phyloP scores from a whole-genome alignment of 2,888 invertebrate species.

The Helicoverpa assulta region DNA sequence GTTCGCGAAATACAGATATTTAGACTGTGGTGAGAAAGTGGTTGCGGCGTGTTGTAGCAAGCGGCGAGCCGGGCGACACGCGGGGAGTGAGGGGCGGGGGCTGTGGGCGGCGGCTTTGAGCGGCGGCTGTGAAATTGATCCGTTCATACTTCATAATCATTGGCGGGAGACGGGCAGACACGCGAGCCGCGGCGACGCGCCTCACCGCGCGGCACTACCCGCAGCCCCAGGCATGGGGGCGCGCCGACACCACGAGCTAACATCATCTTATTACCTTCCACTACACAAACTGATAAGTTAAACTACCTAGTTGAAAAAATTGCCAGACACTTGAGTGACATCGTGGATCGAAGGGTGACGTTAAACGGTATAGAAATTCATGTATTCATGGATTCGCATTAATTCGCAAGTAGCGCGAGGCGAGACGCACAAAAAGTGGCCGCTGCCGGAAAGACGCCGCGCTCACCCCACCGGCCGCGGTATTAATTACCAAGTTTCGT shows the following conservation, averaged over 20 bases:
- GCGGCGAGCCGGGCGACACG: slow-evolving; percentile 40
- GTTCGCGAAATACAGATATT: slow-evolving; percentile 33
- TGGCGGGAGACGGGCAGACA: slow-evolving; percentile 70
- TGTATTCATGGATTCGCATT: slow-evolving; percentile 59
- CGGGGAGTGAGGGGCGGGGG: slow-evolving; percentile 27
- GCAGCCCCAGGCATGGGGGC: not conserved
- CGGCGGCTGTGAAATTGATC: slow-evolving; percentile 81
- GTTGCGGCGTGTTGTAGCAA: slow-evolving; percentile 36
- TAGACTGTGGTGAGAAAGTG: slow-evolving; percentile 60
- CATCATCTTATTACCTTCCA: slow-evolving; percentile 19
- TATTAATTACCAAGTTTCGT: slow-evolving; percentile 12
- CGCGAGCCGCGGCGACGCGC: slow-evolving; percentile 53
- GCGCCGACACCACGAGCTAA: not conserved
- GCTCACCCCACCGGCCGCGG: slow-evolving; percentile 4
- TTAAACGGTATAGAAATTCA: slow-evolving; percentile 63
- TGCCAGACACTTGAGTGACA: slow-evolving; percentile 44
- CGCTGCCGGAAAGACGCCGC: slow-evolving; percentile 42
- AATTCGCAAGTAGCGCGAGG: slow-evolving; percentile 52
- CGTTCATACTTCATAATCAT: slow-evolving; percentile 82
- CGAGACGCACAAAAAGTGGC: slow-evolving; percentile 60
- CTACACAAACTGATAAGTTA: slow-evolving; percentile 5
- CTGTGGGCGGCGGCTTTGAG: slow-evolving; percentile 70
- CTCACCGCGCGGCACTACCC: slow-evolving; percentile 33
- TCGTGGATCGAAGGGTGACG: slow-evolving; percentile 52
- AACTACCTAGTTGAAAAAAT: slow-evolving; percentile 14